phyloP scores from a whole-genome alignment of 2,888 invertebrate species.

The Liopterus haemorrhoidalis region DNA sequence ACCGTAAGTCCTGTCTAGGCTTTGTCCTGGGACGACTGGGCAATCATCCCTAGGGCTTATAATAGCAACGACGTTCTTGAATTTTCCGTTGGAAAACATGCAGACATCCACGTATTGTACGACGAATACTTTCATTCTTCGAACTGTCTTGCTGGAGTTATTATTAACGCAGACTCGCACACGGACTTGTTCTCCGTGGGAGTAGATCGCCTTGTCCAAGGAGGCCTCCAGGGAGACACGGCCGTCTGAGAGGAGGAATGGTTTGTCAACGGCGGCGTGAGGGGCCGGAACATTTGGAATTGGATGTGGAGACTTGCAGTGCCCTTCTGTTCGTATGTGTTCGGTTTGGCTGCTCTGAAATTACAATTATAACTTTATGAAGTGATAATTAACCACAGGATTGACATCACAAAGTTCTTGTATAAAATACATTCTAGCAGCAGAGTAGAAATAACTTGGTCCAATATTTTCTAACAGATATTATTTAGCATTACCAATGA shows the following conservation, averaged over 20 bases:
- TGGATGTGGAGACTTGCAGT: conserved; percentile 26
- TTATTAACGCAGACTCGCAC: conserved; percentile 71
- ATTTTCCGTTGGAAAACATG: conserved; percentile 92
- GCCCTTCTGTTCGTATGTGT: conserved; percentile 10
- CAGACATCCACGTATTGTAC: conserved; percentile 90
- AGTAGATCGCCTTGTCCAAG: conserved; percentile 75
- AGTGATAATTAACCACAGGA: neutral
- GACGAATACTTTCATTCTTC: conserved; percentile 76
- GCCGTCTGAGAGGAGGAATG: conserved; percentile 80
- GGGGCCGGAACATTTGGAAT: conserved; percentile 55
- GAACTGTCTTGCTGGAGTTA: conserved; percentile 76
- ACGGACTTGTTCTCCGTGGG: conserved; percentile 73
- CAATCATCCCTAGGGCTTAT: conserved; percentile 57
- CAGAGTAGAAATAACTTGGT: too few species aligned
- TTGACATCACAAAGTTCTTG: neutral
- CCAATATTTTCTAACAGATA: conserved; percentile 1
- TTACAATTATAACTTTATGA: neutral
- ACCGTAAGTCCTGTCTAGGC: conserved; percentile 54
- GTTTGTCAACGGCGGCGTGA: conserved; percentile 68
- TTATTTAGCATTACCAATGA: neutral
- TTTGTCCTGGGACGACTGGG: conserved; percentile 62
- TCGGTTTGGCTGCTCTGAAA: conserved; percentile 20
- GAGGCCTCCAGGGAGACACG: conserved; percentile 72
- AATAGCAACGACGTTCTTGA: conserved; percentile 83
- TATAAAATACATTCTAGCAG: too few species aligned